Evolutionary conservation across 1,140 invertebrate species (phyloP).

Genomic region (Drosophila lacertosa): DNA sequence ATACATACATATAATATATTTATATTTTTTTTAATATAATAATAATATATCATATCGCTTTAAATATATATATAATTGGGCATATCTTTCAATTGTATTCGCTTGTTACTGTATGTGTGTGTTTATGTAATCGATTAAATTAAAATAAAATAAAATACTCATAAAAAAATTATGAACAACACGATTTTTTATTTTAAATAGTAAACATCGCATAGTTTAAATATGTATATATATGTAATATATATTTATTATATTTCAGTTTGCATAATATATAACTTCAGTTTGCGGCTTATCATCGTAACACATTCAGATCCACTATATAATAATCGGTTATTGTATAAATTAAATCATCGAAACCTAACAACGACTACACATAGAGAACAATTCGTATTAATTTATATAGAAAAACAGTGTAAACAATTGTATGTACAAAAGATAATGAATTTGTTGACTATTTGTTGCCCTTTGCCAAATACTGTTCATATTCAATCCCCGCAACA

Average conservation of each 20-base stretch:
- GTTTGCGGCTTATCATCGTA: slow-evolving; percentile 15
- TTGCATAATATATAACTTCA: slow-evolving; percentile 28
- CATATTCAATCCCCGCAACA: slow-evolving; percentile 25
- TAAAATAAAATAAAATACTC: slow-evolving; percentile 52
- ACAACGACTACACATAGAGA: slow-evolving; percentile 74
- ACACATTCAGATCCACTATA: slow-evolving; percentile 34
- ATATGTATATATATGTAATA: slow-evolving; percentile 37
- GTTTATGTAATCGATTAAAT: slow-evolving; percentile 57
- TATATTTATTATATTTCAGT: slow-evolving; percentile 56
- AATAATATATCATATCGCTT: slow-evolving; percentile 51
- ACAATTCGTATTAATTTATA: slow-evolving; percentile 52
- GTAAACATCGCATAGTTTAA: slow-evolving; percentile 37
- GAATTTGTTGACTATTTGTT: slow-evolving; percentile 43
- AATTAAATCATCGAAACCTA: slow-evolving; percentile 62
- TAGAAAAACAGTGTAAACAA: slow-evolving; percentile 56
- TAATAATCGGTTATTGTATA: slow-evolving; percentile 50
- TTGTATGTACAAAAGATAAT: slow-evolving; percentile 71
- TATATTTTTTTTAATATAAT: slow-evolving; percentile 64
- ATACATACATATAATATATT: slow-evolving; percentile 69
- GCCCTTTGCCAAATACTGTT: slow-evolving; percentile 67
- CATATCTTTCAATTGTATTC: slow-evolving; percentile 59
- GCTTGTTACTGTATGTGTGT: slow-evolving; percentile 38
- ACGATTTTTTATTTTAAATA: slow-evolving; percentile 54
- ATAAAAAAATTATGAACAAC: slow-evolving; percentile 45
- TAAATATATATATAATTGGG: slow-evolving; percentile 54